Evolutionary conservation across 1,140 invertebrate species (phyloP), one percentile per base, ranked within the genome.

Genomic region (Tigriopus japonicus): DNA sequence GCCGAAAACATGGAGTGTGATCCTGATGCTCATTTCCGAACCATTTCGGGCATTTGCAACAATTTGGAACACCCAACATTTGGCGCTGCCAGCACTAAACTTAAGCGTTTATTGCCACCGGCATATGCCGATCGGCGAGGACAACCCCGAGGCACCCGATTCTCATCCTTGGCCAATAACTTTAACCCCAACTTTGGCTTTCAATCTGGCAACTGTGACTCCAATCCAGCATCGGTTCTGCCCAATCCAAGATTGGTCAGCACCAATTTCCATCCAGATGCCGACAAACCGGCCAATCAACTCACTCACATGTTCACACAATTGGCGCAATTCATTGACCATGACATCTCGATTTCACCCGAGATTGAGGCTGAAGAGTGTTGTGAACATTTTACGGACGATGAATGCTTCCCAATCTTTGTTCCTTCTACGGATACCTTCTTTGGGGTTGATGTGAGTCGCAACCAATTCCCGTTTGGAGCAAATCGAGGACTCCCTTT

Each of bases 261-360:
- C 28, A 40, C 15, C n/a, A 42, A 42, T 23, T 58, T 42, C 17
- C 28, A 28, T 23, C 14, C n/a, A 15, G 40, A 61, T 13, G 53
- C 59, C 1, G 59, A 65, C 56, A 49, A 17, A 1, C 42, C 64
- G 43, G 10, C 40, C 12, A 65, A 62, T 6, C 54, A 60, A 14
- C 17, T 65, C 7, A 87, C 85, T 0, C 79, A 86, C 43, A 81
- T 89, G 62, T 59, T 74, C 10, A 72, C 73, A 67, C 69, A 73
- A 65, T 78, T 73, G 65, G 76, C 71, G 10, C 77, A 77, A 64
- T 70, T 77, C 59, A 52, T 79, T 21, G 77, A 79, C 62, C 77
- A 79, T 58, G 77, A 77, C 59, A 35, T 79, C 10, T 78, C 78
- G 6, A 72, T 77, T 60, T 78, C 78, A 6, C 77, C 77, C 5